Evolutionary conservation across 2,797 vertebrate species (phyloP), one percentile per base, ranked within the genome.

Genomic region (Lepilemur septentrionalis): DNA sequence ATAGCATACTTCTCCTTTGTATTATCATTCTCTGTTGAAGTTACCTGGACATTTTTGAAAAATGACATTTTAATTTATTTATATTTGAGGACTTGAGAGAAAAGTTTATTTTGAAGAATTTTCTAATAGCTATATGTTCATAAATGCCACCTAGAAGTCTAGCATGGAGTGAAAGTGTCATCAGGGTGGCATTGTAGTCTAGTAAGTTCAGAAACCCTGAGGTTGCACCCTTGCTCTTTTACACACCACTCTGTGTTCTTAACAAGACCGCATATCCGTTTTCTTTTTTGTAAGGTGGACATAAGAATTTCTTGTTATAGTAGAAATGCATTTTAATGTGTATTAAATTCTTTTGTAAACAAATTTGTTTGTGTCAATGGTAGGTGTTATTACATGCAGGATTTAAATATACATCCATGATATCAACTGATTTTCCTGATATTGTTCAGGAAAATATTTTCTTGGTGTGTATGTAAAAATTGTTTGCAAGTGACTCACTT

Each of bases 381-480:
- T 80, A n/a, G n/a, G 35, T 59, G 15, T 55, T 18, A 59, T 82
- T 46, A 48, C 46, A 65, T 30, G 2, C 3, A 25, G 82, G 25
- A 91, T 46, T 91, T 82, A 50, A 93, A 79, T 83, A 75, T 48
- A 50, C 2, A 43, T 32, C 1, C 1, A 61, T 73, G 13, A 69
- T 85, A 78, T 73, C 10, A 52, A 17, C 17, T 14, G 83, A 30
- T 86, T 32, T 38, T 38, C 38, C 38, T 38, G 38, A 41, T 61
- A 30, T 55, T 28, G 2, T 65, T 93, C n/a, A 93, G 48, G 28
- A 78, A 89, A 91, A 52, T 78, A 85, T 81, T 94, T 90, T 94
- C 28, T 28, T 73, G 3, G 5, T 43, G 2, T 80, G 0, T 28
- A 43, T 61, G 48, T 81, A 87, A 59, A 82, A 81, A 3, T 70